Evolutionary conservation across 2,113 vertebrate species (phyloP), one percentile per base, ranked within the genome.

Genomic region (Geothlypis trichas): DNA sequence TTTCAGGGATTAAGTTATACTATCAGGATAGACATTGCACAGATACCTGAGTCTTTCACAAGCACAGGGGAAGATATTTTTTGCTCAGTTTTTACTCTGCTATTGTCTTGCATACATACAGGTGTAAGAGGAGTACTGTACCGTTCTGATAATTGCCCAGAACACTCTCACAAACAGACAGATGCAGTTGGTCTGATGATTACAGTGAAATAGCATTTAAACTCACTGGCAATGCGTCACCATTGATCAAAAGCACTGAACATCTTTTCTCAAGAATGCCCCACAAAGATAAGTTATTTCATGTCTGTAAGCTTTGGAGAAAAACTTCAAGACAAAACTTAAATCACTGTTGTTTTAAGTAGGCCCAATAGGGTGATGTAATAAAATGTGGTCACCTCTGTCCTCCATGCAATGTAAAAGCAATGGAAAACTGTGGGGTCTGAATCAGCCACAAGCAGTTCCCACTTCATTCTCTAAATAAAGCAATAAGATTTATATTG

Each of bases 321-420:
- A 97, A 96, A 95, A 93, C 72, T 90, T 81, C 54, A 84, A 92
- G 79, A 94, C 28, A 93, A 94, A 96, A 76, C 51, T 82, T 65
- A 75, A 80, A 82, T 66, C 71, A 24, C 47, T 65, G 24, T 72
- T 87, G 58, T 87, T 91, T 90, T 88, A 94, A 92, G 67, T 61
- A 89, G 47, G 5, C 22, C 37, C 30, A 88, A 52, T 58, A 62
- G 42, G 49, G 22, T 39, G 4, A 84, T 75, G 27, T 54, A 89
- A 86, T 83, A 85, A 63, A 23, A 83, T 61, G 37, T 85, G 21
- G 84, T 96, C 39, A 7, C 7, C 52, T 30, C 77, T 93, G 85
- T 95, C 54, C 84, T 93, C 57, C 44, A 73, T 68, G 26, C 44
- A 72, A n/a, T 7, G 14, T 35, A 80, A 78, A 90, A 94, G 13